Evolutionary conservation across 2,113 vertebrate genomes (phyloP), one percentile per base, ranked within the genome.

Genomic region (Cepphus grylle): DNA sequence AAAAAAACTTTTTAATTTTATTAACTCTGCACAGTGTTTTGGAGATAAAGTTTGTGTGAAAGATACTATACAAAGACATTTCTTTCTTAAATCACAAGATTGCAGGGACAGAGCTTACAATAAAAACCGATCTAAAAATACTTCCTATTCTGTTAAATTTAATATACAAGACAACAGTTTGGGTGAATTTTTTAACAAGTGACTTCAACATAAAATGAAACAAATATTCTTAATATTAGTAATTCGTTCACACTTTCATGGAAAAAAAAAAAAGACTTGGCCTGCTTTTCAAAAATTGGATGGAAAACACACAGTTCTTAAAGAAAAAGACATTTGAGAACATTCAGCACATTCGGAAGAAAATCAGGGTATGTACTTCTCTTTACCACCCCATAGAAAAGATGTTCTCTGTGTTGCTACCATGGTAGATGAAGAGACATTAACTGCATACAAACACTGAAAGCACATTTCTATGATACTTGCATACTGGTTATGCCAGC

Each of bases 31-130:
- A 66, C 25, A 74, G 72, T 62, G 72, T 94, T 94, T 95, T 67
- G 77, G 65, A 96, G 86, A 93, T 95, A 89, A 94, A 97, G 34
- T 84, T 93, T 94, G 69, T 93, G 91, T 91, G 56, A 96, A 94
- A 93, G 93, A 96, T 84, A 94, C 55, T 94, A 63, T 30, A 74
- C 91, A 95, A 94, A 94, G 86, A 59, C 59, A 83, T 91, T 94
- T 83, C 63, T 94, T 92, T 89, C 94, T 92, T 93, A 95, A 95
- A 94, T 78, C 81, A 88, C 50, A 81, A 53, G 69, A 71, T 30
- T 71, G 26, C 42, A 71, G 32, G 22, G 50, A 63, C 50, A 94
- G 55, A 83, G 50, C 43, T 94, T 77, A 62, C 32, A 86, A 62
- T 62, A 90, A 84, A 90, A 88, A 95, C 8, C 1, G 1, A 78